Base-by-base conservation (phyloP, 2,888 invertebrate species). In the Cerastis rubricosa region DNA sequence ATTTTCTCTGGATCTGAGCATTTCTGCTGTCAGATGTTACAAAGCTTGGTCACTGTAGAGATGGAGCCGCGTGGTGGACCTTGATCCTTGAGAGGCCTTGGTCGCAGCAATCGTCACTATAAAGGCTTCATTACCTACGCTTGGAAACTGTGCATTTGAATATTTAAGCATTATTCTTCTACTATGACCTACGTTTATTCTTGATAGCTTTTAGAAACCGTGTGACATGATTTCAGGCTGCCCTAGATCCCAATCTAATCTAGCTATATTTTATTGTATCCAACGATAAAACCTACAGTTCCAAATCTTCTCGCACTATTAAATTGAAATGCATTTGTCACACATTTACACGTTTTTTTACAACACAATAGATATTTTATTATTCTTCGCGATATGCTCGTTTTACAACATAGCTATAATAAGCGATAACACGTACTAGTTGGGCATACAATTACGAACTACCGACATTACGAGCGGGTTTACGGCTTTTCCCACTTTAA, bases 391-490 rank as follows among this genome's bases (percentile, higher is more conserved):
- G 40, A 66, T 74, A 80, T 29, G n/a, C n/a, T 17, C 25, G 69
- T 72, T 85, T 76, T 69, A 85, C 71, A 75, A 71, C 67, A 65
- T 43, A 54, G 29, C 40, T 69, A 14, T 51, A 74, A 14, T 51
- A 74, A 66, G n/a, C 64, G 67, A 81, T 81, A 73, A 57, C 61
- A 66, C 29, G 49, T 66, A 66, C n/a, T 66, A 66, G 45, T n/a
- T 49, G 43, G 59, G 45, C 68, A 85, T 82, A 81, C 61, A 85
- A 81, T 71, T 74, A 54, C 71, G 25, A 68, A 71, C 68, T 81
- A 85, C 85, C 71, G 67, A n/a, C 74, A 61, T 81, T 72, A 80
- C 85, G 59, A 81, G 8, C 40, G 29, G 40, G 25, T 85, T 85
- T 74, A 85, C 43, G 47, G 22, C 35, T 54, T 54, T 51, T 64